Base-by-base conservation (phyloP, 2,888 invertebrate species). In the Ferrisia virgata region DNA sequence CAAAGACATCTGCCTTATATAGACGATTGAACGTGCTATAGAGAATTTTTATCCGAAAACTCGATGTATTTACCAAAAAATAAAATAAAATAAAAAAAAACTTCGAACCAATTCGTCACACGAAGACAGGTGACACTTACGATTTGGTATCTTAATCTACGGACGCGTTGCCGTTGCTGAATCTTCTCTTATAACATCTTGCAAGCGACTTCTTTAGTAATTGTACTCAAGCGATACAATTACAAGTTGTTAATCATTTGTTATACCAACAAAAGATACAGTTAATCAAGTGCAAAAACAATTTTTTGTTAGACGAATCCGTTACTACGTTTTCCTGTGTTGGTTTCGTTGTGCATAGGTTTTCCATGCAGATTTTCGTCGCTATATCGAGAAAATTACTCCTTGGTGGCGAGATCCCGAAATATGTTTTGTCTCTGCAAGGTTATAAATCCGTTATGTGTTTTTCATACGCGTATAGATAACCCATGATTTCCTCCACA, bases 241-340 rank as follows among this genome's bases (percentile, higher is more conserved):
- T 69, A 69, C 69, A 69, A 69, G 69, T 31, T 69, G 31, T 69
- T 69, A 69, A 69, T 69, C 69, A 69, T 69, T 69, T 69, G 69
- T 69, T 69, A 31, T 31, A 69, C 69, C n/a, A 28, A 69, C 69
- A 69, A 69, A 69, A 69, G 69, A 33, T 69, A 69, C 69, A 31
- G 69, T 69, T 69, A 69, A 33, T 69, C 69, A 33, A 69, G 31
- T 69, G 69, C 69, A 31, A 31, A 69, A 33, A 69, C 31, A 69
- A 69, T 69, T 69, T 69, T 69, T 69, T 69, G 28, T 31, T 69
- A 33, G 69, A 69, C 69, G 69, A 69, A 33, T 69, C 69, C 69
- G 69, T 69, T 69, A 69, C 69, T 69, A 69, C 69, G 69, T 69
- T 69, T 69, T 69, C 69, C 69, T 69, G 69, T 69, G 69, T 69